These are phyloP conservation scores for Lasioglossum oenotherae DNA, from an alignment of 2,888 invertebrate species.

Conservation along the genomic window DNA sequence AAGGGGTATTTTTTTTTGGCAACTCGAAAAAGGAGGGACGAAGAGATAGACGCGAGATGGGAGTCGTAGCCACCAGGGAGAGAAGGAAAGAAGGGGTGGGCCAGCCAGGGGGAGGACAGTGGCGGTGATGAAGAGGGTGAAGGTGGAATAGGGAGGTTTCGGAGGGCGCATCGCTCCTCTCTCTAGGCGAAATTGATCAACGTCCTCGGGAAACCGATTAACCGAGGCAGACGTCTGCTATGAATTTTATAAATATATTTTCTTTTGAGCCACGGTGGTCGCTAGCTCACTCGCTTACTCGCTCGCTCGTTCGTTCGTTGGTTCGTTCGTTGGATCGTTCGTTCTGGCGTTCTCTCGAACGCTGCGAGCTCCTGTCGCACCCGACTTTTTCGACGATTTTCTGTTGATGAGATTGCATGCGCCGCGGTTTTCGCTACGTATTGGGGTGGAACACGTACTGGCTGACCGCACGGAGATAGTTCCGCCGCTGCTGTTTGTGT, in stretches of 20 bases:
- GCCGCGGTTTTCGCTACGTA: constrained; percentile 27
- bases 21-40: constrained; percentile 60
- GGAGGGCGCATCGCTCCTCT: constrained; percentile 56
- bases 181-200: constrained; percentile 73
- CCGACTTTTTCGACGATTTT: constrained; percentile 30
- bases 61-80: constrained; percentile 35
- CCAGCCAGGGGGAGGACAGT: constrained; percentile 19
- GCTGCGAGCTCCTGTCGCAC: constrained; percentile 2
- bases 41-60: constrained; percentile 31
- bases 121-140: constrained; percentile 67
- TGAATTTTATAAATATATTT: constrained; percentile 74
- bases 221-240: constrained; percentile 68
- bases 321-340: background rate
- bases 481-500: constrained; percentile 20
- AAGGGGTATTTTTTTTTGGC: constrained; percentile 66
- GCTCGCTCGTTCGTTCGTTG: background rate
- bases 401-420: constrained; percentile 30
- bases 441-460: constrained; percentile 7
- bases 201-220: constrained; percentile 75
- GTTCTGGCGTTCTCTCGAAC: background rate
- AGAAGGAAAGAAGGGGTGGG: background rate
- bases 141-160: constrained; percentile 56
- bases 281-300: background rate
- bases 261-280: constrained; percentile 51
- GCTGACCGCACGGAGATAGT: constrained; percentile 15